These are phyloP conservation scores for Catajapyx aquilonaris DNA, from an alignment of 1,140 invertebrate species.

Conservation along the genomic window DNA sequence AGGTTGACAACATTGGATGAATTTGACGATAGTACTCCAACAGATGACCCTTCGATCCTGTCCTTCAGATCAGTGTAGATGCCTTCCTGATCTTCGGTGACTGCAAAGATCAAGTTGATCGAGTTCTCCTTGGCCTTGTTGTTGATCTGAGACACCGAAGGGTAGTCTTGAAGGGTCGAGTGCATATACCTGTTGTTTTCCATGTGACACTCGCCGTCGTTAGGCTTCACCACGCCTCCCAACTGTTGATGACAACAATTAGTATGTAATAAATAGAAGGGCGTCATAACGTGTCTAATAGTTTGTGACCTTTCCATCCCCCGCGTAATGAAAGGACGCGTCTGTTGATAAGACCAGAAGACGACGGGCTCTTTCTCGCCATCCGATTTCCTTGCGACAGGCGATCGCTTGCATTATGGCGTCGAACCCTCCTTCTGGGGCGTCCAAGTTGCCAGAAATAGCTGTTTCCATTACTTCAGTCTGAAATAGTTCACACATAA, in stretches of 20 bases:
- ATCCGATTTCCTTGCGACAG: conserved; percentile 19
- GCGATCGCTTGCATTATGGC: conserved; percentile 32
- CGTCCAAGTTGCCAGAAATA: conserved; percentile 32
- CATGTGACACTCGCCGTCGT: conserved; percentile 40
- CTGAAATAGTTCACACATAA: not conserved
- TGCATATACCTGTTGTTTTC: conserved; percentile 29
- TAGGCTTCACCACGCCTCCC: conserved; percentile 41
- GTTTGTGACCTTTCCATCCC: conserved; percentile 23
- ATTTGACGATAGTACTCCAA: conserved; percentile 64
- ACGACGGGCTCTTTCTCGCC: conserved; percentile 18
- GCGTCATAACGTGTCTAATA: too few species aligned
- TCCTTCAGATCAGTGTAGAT: conserved; percentile 64
- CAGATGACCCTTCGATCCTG: conserved; percentile 62
- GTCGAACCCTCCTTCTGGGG: conserved; percentile 36
- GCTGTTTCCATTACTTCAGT: conserved; percentile 6
- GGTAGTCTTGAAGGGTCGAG: conserved; percentile 17
- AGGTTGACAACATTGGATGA: conserved; percentile 86
- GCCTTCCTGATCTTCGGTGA: conserved; percentile 58
- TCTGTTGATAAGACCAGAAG: conserved; percentile 22
- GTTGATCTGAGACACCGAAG: conserved; percentile 23
- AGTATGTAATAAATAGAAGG: not conserved
- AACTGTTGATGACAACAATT: conserved; percentile 18
- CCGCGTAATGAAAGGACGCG: conserved; percentile 21
- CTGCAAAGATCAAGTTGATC: conserved; percentile 97
- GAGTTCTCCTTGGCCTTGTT: conserved; percentile 79